Base-by-base conservation (phyloP, 1,140 invertebrate genomes). In the Zaprionus inermis region DNA sequence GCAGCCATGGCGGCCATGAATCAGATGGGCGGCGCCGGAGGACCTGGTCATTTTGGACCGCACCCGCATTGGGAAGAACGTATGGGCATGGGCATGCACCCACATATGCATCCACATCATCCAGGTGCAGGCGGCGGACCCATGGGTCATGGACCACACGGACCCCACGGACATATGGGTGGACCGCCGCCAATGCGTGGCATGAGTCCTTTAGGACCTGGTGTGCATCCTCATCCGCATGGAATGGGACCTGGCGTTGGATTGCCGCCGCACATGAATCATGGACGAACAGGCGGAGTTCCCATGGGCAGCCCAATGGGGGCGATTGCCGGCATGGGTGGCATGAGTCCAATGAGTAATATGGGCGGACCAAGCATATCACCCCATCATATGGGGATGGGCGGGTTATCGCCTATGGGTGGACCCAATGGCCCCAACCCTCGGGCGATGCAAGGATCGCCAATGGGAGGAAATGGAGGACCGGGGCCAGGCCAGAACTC, bases 141-240 rank as follows among this genome's bases (percentile, higher is more conserved):
- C 1, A 86, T 86, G 83, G 85, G 78, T 2, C 81, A 83, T 68
- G 64, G 71, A 10, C 82, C 85, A 5, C 86, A 90, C 58, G 80
- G 82, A 70, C 92, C 93, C 57, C 95, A 91, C 72, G 44, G 44
- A 49, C 91, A 92, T 63, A 91, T 91, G 90, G 95, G 96, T 93
- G 91, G 91, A 3, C 84, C 91, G 1, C 82, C 90, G n/a, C 94
- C 94, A 6, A 95, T 96, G 94, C 94, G 95, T 20, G 95, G 95
- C 60, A 95, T 96, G 95, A 95, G 94, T 78, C 95, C 95, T 14
- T 93, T 96, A 92, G 93, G 94, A 78, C 93, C 94, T 22, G 78
- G 78, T 18, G 76, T 75, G 32, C 68, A 72, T 44, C 77, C 80
- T 12, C 91, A 92, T 78, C 85, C 91, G 22, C 91, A 92, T 64